A percentile compares a stretch with the other conserved stretches of the same genome.
phyloP scores from a whole-genome alignment of 2,797 vertebrate genomes.

The Amazona finschi region DNA sequence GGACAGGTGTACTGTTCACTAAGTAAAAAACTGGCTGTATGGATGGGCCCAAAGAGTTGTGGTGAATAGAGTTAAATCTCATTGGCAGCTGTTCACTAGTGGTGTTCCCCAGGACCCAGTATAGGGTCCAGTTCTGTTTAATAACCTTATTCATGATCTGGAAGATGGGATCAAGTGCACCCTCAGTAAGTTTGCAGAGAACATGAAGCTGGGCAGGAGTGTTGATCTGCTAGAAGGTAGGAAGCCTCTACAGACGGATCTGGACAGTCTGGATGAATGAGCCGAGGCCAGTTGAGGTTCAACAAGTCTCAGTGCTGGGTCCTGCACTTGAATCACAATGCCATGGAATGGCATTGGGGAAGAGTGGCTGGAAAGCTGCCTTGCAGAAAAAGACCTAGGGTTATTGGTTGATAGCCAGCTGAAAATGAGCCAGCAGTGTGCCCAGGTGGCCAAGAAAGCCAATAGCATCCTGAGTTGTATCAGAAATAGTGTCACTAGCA shows the following conservation, averaged over 20 bases:
- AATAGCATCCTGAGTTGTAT: neutral
- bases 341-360: neutral
- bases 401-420: neutral
- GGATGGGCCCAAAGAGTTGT: too few relatives aligned
- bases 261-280: neutral
- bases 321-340: neutral
- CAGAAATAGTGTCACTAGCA: neutral
- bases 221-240: neutral
- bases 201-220: neutral
- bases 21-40: neutral
- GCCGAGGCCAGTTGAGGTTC: fast-evolving
- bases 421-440: neutral
- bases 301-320: neutral
- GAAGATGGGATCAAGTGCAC: fast-evolving
- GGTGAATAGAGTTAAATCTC: neutral
- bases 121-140: neutral
- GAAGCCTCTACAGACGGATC: neutral
- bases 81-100: neutral
- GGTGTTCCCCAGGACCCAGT: neutral
- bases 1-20: fast-evolving
- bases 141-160: neutral
- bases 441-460: neutral
- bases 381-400: neutral
- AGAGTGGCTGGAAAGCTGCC: neutral
- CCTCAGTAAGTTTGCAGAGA: neutral